phyloP scores from a whole-genome alignment of 2,888 invertebrate genomes.

The Mesorhabditis spiculigera region DNA sequence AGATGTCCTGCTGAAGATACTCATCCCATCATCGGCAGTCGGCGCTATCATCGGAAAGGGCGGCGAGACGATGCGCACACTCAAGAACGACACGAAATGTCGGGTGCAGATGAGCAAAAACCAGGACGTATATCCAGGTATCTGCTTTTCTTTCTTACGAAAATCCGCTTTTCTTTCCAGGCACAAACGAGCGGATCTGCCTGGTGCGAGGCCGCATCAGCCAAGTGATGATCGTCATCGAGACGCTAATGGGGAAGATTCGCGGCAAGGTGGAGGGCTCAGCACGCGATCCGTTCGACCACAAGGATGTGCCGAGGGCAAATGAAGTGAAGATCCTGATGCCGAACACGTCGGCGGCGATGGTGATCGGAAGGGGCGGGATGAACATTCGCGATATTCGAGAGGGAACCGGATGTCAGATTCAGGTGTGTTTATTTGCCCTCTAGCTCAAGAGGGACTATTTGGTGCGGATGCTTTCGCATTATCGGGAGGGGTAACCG shows the following conservation, averaged over 20 bases:
- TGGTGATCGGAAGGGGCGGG: slow-evolving; percentile 95
- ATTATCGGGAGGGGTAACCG: no score
- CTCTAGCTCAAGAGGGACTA: no score
- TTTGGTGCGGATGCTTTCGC: not conserved
- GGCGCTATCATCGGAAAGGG: slow-evolving; percentile 99
- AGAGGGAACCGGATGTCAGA: slow-evolving; percentile 43
- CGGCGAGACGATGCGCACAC: slow-evolving; percentile 93
- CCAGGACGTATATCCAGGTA: slow-evolving; percentile 97
- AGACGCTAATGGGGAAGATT: slow-evolving; percentile 92
- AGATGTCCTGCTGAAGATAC: slow-evolving; percentile 48
- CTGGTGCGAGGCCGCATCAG: slow-evolving; percentile 85
- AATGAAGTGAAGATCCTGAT: slow-evolving; percentile 75
- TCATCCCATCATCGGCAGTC: slow-evolving; percentile 75
- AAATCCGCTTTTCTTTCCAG: slow-evolving; percentile 25
- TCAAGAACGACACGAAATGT: slow-evolving; percentile 95
- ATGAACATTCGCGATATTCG: slow-evolving; percentile 77
- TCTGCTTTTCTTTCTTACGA: slow-evolving; percentile 35
- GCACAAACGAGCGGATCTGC: slow-evolving; percentile 85
- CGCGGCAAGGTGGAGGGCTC: slow-evolving; percentile 87
- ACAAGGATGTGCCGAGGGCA: slow-evolving; percentile 41
- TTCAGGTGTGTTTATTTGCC: slow-evolving; percentile 21
- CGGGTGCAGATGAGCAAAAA: slow-evolving; percentile 99
- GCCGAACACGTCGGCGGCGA: slow-evolving; percentile 92
- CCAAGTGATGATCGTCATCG: slow-evolving; percentile 83
- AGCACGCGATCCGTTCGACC: slow-evolving; percentile 58